A percentile compares a stretch with the other conserved stretches of the same genome.
Conservation (phyloP, 2,113 vertebrate genomes). For the Oceanodroma tethys region DNA sequence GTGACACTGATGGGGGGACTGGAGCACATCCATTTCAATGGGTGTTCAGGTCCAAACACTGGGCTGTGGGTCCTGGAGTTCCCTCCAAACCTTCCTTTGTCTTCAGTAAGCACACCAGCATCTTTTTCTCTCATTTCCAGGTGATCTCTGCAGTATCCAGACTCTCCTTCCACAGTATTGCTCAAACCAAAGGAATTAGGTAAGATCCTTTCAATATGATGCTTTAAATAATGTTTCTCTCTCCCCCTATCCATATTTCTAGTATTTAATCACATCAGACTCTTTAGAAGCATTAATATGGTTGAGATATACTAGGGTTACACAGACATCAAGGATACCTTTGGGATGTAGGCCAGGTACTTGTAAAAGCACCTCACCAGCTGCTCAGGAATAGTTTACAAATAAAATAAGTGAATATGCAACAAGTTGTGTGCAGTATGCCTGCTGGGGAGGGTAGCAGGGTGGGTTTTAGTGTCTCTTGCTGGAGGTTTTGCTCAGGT, state of each 20-base stretch:
- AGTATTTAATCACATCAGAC: neutral
- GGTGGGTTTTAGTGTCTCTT: neutral
- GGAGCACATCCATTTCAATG: neutral
- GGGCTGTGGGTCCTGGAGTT: neutral
- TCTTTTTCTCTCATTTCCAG: slow-evolving; percentile 72
- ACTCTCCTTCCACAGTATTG: slow-evolving; percentile 91
- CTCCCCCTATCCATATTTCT: neutral
- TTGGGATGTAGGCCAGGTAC: neutral
- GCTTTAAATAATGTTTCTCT: neutral
- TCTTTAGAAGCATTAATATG: neutral
- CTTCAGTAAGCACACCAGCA: neutral
- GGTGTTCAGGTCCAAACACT: neutral
- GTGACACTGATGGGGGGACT: neutral
- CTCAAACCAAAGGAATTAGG: slow-evolving; percentile 96
- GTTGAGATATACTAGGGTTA: neutral
- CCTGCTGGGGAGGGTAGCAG: neutral
- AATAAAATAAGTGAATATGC: neutral
- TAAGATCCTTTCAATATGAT: slow-evolving; percentile 49
- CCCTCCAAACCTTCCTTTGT: neutral
- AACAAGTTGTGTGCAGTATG: accelerated
- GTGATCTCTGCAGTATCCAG: slow-evolving; percentile 93
- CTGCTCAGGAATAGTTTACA: neutral
- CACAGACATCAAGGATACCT: neutral
- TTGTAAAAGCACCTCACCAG: neutral
- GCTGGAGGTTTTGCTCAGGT: neutral